Percentiles rank a stretch among this genome's conserved stretches.
These are phyloP conservation scores for Chrysomallon squamiferum DNA, from an alignment of 1,140 invertebrate species.

Conservation along the genomic window DNA sequence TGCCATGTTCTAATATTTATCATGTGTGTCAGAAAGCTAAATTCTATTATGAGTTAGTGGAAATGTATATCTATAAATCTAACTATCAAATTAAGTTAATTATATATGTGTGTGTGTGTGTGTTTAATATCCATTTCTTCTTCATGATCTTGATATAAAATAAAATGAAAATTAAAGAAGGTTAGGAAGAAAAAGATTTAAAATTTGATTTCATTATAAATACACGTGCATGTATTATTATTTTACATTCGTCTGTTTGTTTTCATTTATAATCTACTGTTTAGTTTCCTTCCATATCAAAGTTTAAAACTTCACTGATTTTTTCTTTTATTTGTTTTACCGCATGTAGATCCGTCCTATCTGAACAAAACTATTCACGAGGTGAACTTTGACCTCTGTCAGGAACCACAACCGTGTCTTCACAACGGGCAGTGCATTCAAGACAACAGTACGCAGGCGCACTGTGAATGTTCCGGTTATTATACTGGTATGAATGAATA, in stretches of 20 bases:
- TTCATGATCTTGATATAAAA: no score
- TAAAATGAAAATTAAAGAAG: no score
- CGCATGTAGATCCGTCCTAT: slow-evolving; percentile 15
- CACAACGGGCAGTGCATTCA: slow-evolving; percentile 14
- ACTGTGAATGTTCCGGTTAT: slow-evolving; percentile 7
- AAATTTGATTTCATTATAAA: no score
- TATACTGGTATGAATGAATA: slow-evolving; percentile 15
- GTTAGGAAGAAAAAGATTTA: no score
- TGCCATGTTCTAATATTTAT: no score
- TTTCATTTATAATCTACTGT: not conserved
- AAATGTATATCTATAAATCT: no score
- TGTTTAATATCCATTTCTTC: no score
- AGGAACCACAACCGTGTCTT: slow-evolving; percentile 3
- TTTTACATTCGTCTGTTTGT: not conserved
- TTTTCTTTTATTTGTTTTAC: not conserved
- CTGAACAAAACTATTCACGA: slow-evolving; percentile 13
- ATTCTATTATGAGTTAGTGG: no score
- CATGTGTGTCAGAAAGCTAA: no score
- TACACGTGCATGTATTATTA: no score
- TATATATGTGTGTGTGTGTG: no score
- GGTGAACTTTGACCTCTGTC: slow-evolving; percentile 7
- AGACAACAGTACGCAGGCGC: not conserved
- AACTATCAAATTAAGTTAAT: no score
- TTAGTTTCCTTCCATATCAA: not conserved
- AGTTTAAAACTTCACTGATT: not conserved